phyloP scores from a whole-genome alignment of 2,113 vertebrate genomes.

The Empidonax traillii region DNA sequence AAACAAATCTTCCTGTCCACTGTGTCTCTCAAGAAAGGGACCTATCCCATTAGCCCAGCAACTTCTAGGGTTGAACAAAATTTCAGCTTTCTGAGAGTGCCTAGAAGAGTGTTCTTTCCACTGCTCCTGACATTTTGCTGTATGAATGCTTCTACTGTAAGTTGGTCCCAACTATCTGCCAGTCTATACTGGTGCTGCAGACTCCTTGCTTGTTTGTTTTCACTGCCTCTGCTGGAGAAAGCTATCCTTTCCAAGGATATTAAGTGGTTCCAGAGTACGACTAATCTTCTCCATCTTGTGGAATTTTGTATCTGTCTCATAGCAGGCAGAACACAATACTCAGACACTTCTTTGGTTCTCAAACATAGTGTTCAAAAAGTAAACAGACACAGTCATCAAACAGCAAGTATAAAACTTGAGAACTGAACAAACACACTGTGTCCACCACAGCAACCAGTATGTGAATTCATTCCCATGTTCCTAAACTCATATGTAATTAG shows the following conservation, averaged over 20 bases:
- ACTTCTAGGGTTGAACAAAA: background rate
- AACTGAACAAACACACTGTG: background rate
- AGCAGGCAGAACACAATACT: background rate
- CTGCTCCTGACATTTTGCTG: background rate
- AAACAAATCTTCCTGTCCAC: background rate
- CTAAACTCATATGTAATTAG: background rate
- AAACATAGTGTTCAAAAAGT: background rate
- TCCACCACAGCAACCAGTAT: background rate
- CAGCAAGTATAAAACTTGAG: background rate
- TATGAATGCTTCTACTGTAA: slow-evolving; percentile 31
- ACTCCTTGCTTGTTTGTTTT: background rate
- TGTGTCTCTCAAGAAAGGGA: background rate
- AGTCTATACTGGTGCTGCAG: background rate
- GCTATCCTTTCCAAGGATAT: background rate
- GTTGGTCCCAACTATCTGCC: background rate
- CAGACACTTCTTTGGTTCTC: background rate
- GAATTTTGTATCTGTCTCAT: background rate
- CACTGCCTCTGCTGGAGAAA: background rate
- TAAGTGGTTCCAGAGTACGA: background rate
- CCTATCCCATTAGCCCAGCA: background rate
- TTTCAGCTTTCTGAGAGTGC: background rate
- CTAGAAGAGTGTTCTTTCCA: background rate
- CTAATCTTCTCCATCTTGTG: background rate
- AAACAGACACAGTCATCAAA: background rate
- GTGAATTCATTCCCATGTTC: slow-evolving; percentile 18